Evolutionary conservation across 2,888 invertebrate genomes (phyloP).

Genomic region (Caenorhabditis wallacei): DNA sequence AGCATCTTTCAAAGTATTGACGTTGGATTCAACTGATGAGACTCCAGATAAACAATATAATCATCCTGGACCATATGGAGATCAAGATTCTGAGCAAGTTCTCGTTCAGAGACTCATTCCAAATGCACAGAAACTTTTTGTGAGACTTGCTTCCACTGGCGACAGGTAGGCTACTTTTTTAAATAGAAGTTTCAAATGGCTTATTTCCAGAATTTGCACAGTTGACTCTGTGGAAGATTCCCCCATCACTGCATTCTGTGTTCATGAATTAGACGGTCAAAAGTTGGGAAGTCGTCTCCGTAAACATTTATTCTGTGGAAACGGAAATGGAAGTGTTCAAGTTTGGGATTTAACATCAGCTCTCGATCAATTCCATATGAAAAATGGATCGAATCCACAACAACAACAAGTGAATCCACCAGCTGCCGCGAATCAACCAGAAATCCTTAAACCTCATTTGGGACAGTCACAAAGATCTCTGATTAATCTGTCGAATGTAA

Average conservation of each 20-base stretch:
- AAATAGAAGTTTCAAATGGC: background rate
- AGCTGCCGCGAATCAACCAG: constrained; percentile 37
- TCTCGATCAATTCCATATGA: constrained; percentile 88
- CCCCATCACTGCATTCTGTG: constrained; percentile 95
- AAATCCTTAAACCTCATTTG: constrained; percentile 40
- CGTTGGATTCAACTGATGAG: constrained; percentile 87
- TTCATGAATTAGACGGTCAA: constrained; percentile 97
- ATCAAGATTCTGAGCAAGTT: constrained; percentile 97
- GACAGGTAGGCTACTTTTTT: constrained; percentile 84
- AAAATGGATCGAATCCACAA: constrained; percentile 38
- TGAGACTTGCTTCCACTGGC: constrained; percentile 95
- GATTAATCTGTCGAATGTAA: constrained; percentile 37
- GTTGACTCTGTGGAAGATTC: constrained; percentile 96
- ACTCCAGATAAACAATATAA: constrained; percentile 80
- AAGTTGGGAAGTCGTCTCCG: constrained; percentile 92
- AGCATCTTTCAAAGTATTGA: constrained; percentile 96
- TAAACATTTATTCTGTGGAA: constrained; percentile 93
- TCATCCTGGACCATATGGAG: constrained; percentile 92
- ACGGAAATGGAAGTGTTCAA: constrained; percentile 92
- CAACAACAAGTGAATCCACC: constrained; percentile 54
- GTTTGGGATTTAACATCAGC: constrained; percentile 99
- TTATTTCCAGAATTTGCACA: constrained; percentile 89
- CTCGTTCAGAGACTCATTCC: constrained; percentile 98
- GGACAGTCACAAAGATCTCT: constrained; percentile 23
- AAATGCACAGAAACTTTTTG: constrained; percentile 95